These are phyloP conservation scores for Geococcyx californianus DNA, from an alignment of 2,113 vertebrate species.

Conservation along the genomic window DNA sequence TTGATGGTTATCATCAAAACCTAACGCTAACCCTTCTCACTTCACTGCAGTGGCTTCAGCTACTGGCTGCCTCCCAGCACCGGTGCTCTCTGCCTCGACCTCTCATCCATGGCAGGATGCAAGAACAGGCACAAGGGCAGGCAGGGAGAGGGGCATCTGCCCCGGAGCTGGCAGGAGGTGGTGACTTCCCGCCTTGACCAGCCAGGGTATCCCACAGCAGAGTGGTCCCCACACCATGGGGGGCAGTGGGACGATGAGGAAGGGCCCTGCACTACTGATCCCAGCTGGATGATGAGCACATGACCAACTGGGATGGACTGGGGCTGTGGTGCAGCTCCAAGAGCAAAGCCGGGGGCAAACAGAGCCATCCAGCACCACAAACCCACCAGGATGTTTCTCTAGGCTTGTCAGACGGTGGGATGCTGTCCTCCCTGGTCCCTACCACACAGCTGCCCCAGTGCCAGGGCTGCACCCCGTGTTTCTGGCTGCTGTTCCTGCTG, in stretches of 20 bases:
- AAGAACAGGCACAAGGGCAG: neutral
- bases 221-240: fast-evolving
- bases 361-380: neutral
- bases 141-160: neutral
- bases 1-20: too few species aligned
- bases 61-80: neutral
- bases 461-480: neutral
- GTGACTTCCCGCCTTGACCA: neutral
- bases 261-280: fast-evolving
- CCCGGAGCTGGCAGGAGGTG: neutral
- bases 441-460: fast-evolving
- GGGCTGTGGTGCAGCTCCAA: neutral
- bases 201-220: fast-evolving
- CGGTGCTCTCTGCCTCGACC: neutral
- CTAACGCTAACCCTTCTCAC: neutral
- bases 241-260: fast-evolving
- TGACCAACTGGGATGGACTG: neutral
- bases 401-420: neutral
- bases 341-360: neutral
- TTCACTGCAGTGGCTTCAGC: neutral
- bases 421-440: neutral
- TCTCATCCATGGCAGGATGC: fast-evolving
- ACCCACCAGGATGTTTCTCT: neutral
- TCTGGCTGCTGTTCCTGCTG: neutral
- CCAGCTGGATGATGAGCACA: fast-evolving